Base-by-base conservation (phyloP, 1,140 invertebrate genomes). In the Cyclina sinensis region DNA sequence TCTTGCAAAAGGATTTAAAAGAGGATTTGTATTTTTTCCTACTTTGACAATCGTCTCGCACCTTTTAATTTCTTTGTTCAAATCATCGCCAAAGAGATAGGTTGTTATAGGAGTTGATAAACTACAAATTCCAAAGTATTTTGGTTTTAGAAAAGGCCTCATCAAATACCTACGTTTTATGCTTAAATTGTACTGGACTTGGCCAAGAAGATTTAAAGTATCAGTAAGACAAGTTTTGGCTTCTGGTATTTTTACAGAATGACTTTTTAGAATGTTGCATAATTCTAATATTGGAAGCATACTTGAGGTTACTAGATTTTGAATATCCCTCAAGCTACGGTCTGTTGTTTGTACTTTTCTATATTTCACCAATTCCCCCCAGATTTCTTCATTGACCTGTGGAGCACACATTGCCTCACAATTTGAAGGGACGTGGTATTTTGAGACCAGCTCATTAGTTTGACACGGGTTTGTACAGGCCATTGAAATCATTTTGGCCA, bases 21-120 rank as follows among this genome's bases (percentile, higher is more conserved):
- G 18, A 16, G 27, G 48, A 82, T 68, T n/a, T 39, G 27, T 32
- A 82, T 68, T n/a, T 39, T 82, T 82, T 4, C 54, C 80, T 37
- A 82, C 30, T 37, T 62, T 27, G 11, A 62, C 35, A n/a, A 68
- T 5, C 0, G 35, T 43, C 3, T 85, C 82, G 74, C 82, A 85
- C 32, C 18, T 48, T 51, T 85, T 85, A n/a, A 85, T 85, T 35
- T 85, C 82, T 73, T 85, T 85, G 30, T 4, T 37, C 18, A 85
- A 12, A 54, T 85, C 62, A 54, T 85, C 65, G 21, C 70, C 82
- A 85, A 85, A 85, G 16, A 85, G 32, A 4, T 51, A n/a, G 5
- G 27, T 73, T 35, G 82, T 35, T 51, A 85, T 54, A 21, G 62
- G 62, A 16, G 43, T 85, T 27, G 37, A 30, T n/a, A 85, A 5